Percentiles rank a stretch among this genome's conserved stretches.
Conservation (phyloP, 2,797 vertebrate species). For the Discoglossus pictus region DNA sequence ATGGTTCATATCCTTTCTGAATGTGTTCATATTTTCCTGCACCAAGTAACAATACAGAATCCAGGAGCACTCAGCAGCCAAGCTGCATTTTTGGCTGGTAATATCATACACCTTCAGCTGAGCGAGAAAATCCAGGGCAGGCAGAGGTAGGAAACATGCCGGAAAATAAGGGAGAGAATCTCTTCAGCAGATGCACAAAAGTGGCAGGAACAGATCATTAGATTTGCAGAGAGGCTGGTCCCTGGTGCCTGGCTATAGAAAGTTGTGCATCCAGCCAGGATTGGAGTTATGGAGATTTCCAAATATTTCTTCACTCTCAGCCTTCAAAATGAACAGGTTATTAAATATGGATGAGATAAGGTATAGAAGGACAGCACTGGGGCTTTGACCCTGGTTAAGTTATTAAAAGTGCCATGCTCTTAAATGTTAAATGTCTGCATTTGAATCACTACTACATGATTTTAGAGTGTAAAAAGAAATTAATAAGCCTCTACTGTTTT, state of each 20-base stretch:
- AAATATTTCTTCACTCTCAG: slow-evolving; percentile 1
- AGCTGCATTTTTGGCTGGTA: slow-evolving; percentile 1
- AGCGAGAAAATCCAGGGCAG: background rate
- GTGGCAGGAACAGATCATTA: background rate
- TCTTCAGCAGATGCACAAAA: slow-evolving; percentile 27
- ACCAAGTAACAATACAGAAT: background rate
- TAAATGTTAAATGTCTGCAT: no score
- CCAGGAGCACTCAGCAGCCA: background rate
- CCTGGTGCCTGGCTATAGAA: background rate
- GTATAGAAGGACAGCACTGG: no score
- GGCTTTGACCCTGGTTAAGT: no score
- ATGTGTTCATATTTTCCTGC: slow-evolving; percentile 11
- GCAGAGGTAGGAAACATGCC: background rate
- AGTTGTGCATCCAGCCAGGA: background rate
- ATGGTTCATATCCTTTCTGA: no score
- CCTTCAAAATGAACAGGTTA: background rate
- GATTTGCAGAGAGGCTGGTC: no score
- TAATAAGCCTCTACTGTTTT: no score
- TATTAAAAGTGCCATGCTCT: no score
- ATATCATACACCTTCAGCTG: slow-evolving; percentile 2
- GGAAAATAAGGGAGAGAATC: background rate
- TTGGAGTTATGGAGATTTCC: background rate
- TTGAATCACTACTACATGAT: no score
- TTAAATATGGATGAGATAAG: no score
- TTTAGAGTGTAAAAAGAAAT: no score